phyloP scores from a whole-genome alignment of 2,797 vertebrate genomes.

The Distichodus sexfasciatus region DNA sequence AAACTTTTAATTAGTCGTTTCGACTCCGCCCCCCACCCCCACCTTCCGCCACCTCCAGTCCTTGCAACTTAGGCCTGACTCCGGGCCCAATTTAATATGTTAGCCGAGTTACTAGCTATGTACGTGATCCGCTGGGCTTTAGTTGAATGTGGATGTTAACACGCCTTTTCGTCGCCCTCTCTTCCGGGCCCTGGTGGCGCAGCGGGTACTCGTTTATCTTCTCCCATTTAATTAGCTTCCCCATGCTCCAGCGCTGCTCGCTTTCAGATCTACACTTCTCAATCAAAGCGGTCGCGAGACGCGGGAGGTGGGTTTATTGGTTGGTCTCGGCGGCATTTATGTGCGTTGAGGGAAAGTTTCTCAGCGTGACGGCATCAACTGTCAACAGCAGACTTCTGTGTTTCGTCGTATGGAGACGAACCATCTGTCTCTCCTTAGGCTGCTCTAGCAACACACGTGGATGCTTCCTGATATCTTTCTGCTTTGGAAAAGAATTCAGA shows the following conservation, averaged over 20 bases:
- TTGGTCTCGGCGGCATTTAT: constrained; percentile 20
- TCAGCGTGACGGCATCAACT: constrained; percentile 13
- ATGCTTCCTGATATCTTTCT: too few relatives aligned
- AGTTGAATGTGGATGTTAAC: constrained; percentile 37
- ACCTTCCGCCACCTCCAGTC: too few relatives aligned
- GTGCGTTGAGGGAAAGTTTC: constrained; percentile 2
- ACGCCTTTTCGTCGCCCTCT: constrained; percentile 40
- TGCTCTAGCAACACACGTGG: neutral
- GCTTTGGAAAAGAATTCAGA: too few relatives aligned
- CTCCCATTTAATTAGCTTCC: constrained; percentile 65
- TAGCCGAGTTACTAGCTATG: constrained; percentile 38
- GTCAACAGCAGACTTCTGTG: neutral
- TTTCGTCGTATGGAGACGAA: neutral
- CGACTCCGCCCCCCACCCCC: constrained; percentile 28
- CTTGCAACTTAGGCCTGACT: constrained; percentile 44
- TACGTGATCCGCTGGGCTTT: constrained; percentile 39
- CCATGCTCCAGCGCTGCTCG: constrained; percentile 57
- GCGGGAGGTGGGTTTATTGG: neutral
- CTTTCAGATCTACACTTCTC: constrained; percentile 33
- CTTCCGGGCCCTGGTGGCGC: constrained; percentile 39
- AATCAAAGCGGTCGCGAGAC: constrained; percentile 30
- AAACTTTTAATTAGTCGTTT: constrained; percentile 77
- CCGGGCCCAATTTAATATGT: constrained; percentile 44
- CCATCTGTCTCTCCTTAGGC: neutral
- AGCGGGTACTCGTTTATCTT: constrained; percentile 61